phyloP scores from a whole-genome alignment of 2,797 vertebrate genomes.

The Ptychadena robeensis region DNA sequence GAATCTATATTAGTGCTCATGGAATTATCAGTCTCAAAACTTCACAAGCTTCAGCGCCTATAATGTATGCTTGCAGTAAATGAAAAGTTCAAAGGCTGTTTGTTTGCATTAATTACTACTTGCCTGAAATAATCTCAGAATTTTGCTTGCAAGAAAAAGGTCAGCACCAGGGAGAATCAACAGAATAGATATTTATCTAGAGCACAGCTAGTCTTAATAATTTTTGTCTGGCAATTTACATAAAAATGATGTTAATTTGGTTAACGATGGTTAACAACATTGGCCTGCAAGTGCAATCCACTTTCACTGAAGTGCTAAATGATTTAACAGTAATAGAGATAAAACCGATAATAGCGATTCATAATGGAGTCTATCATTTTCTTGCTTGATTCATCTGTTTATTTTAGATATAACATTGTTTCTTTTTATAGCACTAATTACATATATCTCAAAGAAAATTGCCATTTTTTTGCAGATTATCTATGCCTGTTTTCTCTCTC shows the following conservation, averaged over 20 bases:
- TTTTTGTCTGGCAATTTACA: conserved; percentile 33
- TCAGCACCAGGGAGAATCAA: conserved; percentile 33
- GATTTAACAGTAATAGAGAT: conserved; percentile 1
- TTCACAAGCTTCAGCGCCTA: background rate
- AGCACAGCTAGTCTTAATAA: conserved; percentile 1
- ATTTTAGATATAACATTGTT: too few relatives aligned
- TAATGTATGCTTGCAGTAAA: conserved; percentile 40
- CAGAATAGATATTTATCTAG: conserved; percentile 33
- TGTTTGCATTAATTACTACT: conserved; percentile 55
- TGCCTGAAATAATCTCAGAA: conserved; percentile 44
- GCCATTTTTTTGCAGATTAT: too few relatives aligned
- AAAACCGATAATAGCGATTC: background rate
- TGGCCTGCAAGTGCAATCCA: conserved; percentile 14
- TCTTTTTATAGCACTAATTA: too few relatives aligned
- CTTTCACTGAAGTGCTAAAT: conserved; percentile 20
- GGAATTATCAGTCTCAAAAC: background rate
- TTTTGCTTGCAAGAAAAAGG: conserved; percentile 43
- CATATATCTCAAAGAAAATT: too few relatives aligned
- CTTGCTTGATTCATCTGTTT: background rate
- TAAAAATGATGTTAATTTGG: conserved; percentile 28
- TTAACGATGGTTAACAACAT: conserved; percentile 34
- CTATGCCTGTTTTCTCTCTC: too few relatives aligned
- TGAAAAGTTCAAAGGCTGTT: conserved; percentile 50
- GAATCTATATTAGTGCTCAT: background rate
- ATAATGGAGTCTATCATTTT: background rate